Base-by-base conservation (phyloP, 2,888 invertebrate genomes). In the Drosophila monieri region DNA sequence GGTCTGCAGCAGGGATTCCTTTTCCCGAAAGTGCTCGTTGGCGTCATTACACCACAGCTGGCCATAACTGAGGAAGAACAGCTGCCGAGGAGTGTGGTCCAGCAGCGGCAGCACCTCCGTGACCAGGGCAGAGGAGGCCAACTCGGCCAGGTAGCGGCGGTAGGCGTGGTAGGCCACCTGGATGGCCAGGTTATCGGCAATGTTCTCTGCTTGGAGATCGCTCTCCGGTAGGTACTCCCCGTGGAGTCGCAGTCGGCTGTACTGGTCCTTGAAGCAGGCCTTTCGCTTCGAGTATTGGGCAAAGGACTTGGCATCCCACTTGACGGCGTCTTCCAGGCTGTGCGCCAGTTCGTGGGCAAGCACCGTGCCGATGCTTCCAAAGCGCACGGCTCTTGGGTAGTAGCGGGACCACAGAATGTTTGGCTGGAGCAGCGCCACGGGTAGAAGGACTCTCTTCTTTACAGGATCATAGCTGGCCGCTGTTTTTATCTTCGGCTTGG, bases 181-280 rank as follows among this genome's bases (percentile, higher is more conserved):
- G 0, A 90, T 32, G n/a, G 87, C 90, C 12, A 81, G 81, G 64
- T 90, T 91, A 46, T 91, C 91, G 3, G 91, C 90, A 6, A 90
- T 88, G 48, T 91, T 89, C 60, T 88, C 88, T 15, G 85, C 59
- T 47, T 90, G 89, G 35, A 88, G 55, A 5, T 89, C 88, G 2
- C 76, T 84, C 35, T 83, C 68, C 0, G 89, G 76, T 27, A 90
- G 57, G 56, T 84, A 86, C n/a, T 78, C 73, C 0, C 89, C 88
- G 30, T 73, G 77, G 6, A 80, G 78, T 0, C 89, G 89, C 44
- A 80, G 76, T 0, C 76, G 79, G 18, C 88, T 85, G 47, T 91
- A 90, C 52, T 90, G 90, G 9, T 78, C 69, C 55, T 83, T 87
- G 25, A 89, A 90, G 53, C 90, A 91, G 1, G 74, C 43, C 37